Evolutionary conservation across 2,113 vertebrate genomes (phyloP), one percentile per base, ranked within the genome.

Genomic region (Podocnemis expansa): DNA sequence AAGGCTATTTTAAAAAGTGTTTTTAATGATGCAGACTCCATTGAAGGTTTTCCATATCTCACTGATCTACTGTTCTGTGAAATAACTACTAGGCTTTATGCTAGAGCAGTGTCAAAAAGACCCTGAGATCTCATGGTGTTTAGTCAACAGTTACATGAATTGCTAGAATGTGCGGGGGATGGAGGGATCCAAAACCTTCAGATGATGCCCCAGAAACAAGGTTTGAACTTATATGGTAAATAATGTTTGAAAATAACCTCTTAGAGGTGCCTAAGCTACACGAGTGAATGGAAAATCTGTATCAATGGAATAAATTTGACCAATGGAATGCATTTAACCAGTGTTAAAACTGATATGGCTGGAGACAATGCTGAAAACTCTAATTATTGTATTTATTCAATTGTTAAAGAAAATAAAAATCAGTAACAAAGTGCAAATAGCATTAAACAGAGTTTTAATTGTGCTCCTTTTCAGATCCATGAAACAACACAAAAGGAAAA

Each of bases 401-500:
- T 2, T 58, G 25, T 43, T 29, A 56, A 7, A n/a, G 70, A 76
- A 75, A 76, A 76, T 76, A 19, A 27, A 27, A 76, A 76, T 12
- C 73, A 76, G 17, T 70, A 76, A 88, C 80, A 95, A 93, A 91
- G 47, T 11, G 79, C 70, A 86, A 82, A 75, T 2, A 89, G 19
- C 91, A 34, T 54, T 78, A 95, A 92, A 89, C 10, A 3, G 89
- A 80, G 38, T 27, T 70, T 4, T 25, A 85, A 55, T 22, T 55
- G 19, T 11, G 11, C 88, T 94, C 54, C 24, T 90, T 88, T 81
- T n/a, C 70, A 93, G 55, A 51, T 2, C 83, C 84, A 47, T 51
- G 38, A 95, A 89, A 79, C 2, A 85, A 73, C 89, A 84, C 12
- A 90, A 25, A 81, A 94, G 31, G 76, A 41, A 89, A 60, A 60